A percentile compares a stretch with the other conserved stretches of the same genome.
Evolutionary conservation across 2,888 invertebrate genomes (phyloP).

Genomic region (Nomada ruficornis): DNA sequence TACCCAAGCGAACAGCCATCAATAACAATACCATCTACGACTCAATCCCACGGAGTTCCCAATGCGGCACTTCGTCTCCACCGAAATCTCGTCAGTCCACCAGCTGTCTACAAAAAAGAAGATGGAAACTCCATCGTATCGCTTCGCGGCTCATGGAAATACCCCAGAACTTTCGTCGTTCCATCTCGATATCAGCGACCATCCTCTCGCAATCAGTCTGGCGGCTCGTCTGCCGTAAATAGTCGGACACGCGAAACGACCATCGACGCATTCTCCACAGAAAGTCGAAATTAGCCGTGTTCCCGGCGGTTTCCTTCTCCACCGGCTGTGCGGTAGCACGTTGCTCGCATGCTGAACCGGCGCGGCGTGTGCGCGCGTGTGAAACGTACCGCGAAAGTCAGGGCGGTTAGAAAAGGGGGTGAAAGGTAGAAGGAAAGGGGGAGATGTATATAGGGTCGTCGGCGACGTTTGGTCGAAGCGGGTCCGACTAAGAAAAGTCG

Average conservation of each 20-base stretch:
- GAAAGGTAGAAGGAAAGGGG: constrained; percentile 8
- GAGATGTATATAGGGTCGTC: constrained; percentile 15
- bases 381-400: constrained; percentile 32
- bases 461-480: constrained; percentile 41
- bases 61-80: not conserved
- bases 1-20: not conserved
- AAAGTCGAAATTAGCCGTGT: constrained; percentile 72
- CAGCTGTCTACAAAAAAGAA: not conserved
- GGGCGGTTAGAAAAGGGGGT: constrained; percentile 30
- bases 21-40: too few relatives aligned
- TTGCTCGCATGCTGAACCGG: constrained; percentile 40
- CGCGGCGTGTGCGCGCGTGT: constrained; percentile 21
- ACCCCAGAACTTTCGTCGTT: not conserved
- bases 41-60: not conserved
- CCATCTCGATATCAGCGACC: not conserved
- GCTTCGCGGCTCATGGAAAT: not conserved
- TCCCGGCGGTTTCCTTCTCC: constrained; percentile 29
- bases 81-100: not conserved
- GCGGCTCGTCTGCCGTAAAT: not conserved
- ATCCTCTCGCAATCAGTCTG: not conserved
- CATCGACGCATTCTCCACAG: constrained; percentile 12
- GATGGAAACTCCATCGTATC: not conserved
- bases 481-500: constrained; percentile 77
- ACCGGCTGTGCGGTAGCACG: constrained; percentile 27
- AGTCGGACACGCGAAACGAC: constrained; percentile 18